These are phyloP conservation scores for Luscinia luscinia DNA, from an alignment of 2,797 vertebrate genomes.

Conservation along the genomic window DNA sequence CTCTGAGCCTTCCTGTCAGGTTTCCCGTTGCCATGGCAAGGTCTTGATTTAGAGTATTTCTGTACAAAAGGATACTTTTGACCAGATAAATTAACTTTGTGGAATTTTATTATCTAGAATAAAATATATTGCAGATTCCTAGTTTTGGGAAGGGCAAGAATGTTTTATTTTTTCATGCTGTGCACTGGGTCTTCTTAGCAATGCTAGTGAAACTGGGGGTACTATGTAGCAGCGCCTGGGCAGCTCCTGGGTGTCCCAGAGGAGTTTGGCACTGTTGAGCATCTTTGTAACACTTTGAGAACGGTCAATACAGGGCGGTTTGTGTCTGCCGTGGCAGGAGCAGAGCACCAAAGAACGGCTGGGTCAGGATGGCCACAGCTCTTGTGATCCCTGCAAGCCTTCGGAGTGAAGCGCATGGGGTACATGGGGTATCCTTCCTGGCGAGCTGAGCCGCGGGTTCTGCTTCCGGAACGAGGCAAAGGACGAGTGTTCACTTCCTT, in stretches of 20 bases:
- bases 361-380: not conserved
- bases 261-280: constrained; percentile 29
- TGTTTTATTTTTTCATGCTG: constrained; percentile 54
- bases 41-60: constrained; percentile 60
- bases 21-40: constrained; percentile 57
- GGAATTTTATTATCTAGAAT: constrained; percentile 61
- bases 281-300: not conserved
- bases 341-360: constrained; percentile 58
- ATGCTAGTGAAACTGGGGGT: constrained; percentile 29
- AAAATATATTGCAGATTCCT: constrained; percentile 57
- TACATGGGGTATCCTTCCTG: constrained; percentile 3
- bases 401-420: not conserved
- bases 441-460: not conserved
- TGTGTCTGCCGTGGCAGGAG: not conserved
- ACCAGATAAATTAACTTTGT: constrained; percentile 61
- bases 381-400: not conserved
- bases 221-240: constrained; percentile 49
- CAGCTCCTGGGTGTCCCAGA: not conserved
- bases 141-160: constrained; percentile 65
- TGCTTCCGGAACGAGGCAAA: constrained; percentile 47
- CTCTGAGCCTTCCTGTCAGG: constrained; percentile 28
- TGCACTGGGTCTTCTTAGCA: constrained; percentile 65
- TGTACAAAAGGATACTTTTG: constrained; percentile 63
- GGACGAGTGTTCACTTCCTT: constrained; percentile 31
- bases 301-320: not conserved